phyloP scores from a whole-genome alignment of 1,140 invertebrate species.

The Hestina assimilis region DNA sequence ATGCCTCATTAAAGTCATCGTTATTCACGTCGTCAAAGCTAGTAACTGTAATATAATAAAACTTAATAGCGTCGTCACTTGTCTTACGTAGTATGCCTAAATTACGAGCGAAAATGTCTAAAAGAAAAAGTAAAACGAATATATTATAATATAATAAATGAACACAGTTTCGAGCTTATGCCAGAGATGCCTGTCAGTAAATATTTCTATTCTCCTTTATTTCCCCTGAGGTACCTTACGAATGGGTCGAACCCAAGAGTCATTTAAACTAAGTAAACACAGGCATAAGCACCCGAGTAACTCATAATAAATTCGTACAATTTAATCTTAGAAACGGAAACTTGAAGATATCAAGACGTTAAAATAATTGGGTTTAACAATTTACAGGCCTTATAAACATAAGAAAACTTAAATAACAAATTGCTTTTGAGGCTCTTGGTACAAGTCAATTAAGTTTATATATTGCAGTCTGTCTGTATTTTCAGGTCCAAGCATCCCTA shows the following conservation, averaged over 20 bases:
- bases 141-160: conserved; percentile 17
- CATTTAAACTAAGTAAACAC: conserved; percentile 35
- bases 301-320: conserved; percentile 25
- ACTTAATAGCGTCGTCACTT: too few species aligned
- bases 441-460: too few species aligned
- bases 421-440: too few species aligned
- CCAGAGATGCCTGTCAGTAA: conserved; percentile 28
- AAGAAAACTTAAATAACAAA: too few species aligned
- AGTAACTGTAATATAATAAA: too few species aligned
- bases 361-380: conserved; percentile 8
- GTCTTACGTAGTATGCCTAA: background rate
- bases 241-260: conserved; percentile 29
- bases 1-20: too few species aligned
- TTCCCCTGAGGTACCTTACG: conserved; percentile 32
- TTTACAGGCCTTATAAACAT: background rate
- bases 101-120: background rate
- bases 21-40: too few species aligned
- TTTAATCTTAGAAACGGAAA: conserved; percentile 33
- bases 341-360: conserved; percentile 24
- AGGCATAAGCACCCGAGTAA: conserved; percentile 27
- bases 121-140: background rate
- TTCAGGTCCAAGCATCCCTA: too few species aligned
- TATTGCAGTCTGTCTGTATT: too few species aligned
- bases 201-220: conserved; percentile 35
- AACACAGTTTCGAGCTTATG: conserved; percentile 27